These are phyloP conservation scores for Omphaloscelis lunosa DNA, from an alignment of 2,888 invertebrate genomes.

Conservation along the genomic window DNA sequence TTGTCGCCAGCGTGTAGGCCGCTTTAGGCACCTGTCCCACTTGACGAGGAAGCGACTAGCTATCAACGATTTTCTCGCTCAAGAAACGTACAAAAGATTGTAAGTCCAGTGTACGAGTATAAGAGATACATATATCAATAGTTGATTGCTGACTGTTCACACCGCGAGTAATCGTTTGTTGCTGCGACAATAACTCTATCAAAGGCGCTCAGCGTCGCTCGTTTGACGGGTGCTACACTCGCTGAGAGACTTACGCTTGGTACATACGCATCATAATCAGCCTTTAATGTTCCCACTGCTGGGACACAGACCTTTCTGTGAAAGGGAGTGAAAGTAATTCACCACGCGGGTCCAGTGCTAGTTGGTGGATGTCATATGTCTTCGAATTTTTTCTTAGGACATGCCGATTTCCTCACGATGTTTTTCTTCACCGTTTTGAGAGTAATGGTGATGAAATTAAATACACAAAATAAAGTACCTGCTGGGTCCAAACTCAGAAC, in stretches of 20 bases:
- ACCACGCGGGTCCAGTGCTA: too few species aligned
- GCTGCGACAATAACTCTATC: too few species aligned
- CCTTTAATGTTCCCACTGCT: too few species aligned
- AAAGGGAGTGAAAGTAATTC: too few species aligned
- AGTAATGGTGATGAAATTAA: too few species aligned
- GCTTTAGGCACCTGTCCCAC: conserved; percentile 1
- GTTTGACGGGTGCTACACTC: not conserved
- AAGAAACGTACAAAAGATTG: not conserved
- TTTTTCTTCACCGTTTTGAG: too few species aligned
- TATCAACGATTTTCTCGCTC: not conserved
- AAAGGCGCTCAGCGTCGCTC: not conserved
- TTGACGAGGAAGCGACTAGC: not conserved
- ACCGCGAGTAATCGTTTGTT: not conserved
- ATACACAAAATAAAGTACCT: too few species aligned
- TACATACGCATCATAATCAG: not conserved
- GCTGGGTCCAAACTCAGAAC: too few species aligned
- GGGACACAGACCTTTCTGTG: too few species aligned
- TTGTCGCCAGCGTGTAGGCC: conserved; percentile 24
- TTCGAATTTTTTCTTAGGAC: too few species aligned
- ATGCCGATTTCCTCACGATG: too few species aligned
- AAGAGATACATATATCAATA: not conserved
- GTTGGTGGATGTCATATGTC: too few species aligned
- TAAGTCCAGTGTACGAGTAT: not conserved
- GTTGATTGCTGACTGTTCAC: not conserved
- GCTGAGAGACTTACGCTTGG: not conserved